A percentile compares a stretch with the other conserved stretches of the same genome.
phyloP scores from a whole-genome alignment of 2,888 invertebrate species.

The Tipula lateralis region DNA sequence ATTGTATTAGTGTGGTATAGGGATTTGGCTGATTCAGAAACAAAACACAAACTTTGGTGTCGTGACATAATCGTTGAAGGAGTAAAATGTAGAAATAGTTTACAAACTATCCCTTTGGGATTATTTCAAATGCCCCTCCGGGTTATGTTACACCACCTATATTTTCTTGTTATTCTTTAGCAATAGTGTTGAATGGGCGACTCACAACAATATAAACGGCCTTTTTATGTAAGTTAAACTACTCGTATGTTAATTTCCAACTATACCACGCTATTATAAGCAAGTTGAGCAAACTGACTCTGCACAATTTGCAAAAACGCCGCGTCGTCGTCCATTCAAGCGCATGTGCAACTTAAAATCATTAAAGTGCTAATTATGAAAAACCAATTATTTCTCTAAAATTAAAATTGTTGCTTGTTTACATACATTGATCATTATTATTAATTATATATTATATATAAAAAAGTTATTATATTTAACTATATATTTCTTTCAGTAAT shows the following conservation, averaged over 20 bases:
- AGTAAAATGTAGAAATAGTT: no score
- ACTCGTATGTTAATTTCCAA: neutral
- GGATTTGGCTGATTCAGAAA: no score
- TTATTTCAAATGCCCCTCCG: no score
- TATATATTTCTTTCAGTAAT: neutral
- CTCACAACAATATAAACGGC: neutral
- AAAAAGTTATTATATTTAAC: neutral
- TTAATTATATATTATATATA: neutral
- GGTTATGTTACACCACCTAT: no score
- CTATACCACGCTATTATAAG: no score
- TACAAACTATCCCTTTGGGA: no score
- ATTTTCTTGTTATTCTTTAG: neutral
- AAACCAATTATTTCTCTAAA: neutral
- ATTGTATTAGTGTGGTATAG: no score
- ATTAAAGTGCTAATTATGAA: neutral
- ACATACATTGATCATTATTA: neutral
- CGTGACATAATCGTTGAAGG: no score
- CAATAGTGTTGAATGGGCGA: neutral
- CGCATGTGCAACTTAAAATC: neutral
- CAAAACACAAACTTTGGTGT: no score
- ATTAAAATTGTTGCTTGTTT: constrained; percentile 24
- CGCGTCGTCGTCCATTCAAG: neutral
- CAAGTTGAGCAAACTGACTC: no score
- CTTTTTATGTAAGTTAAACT: neutral
- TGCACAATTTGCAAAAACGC: neutral